Evolutionary conservation across 2,113 vertebrate genomes (phyloP), one percentile per base, ranked within the genome.

Genomic region (Amphilophus citrinellus): DNA sequence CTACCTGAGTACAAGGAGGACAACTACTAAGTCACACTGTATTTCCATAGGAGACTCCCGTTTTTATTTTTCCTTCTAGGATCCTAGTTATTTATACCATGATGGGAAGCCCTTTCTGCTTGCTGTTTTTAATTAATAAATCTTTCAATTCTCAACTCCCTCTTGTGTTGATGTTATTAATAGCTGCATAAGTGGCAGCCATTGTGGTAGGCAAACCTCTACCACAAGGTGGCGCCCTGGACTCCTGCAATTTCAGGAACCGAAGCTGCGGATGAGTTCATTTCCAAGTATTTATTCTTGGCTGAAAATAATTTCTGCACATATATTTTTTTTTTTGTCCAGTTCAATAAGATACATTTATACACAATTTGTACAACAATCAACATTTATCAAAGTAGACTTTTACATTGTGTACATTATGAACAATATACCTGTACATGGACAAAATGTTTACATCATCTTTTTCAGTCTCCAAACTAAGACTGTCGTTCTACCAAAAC

Each of bases 321-420:
- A 35, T 24, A 2, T 24, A 2, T 42, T 89, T 89, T 60, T 75
- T 61, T 68, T 50, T 44, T 71, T 50, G 84, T 87, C 77, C 20
- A 83, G 35, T 89, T 92, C 75, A 91, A 86, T 94, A 92, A 30
- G 83, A 89, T 92, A 91, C 63, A 93, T 93, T 92, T 93, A 80
- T 93, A 93, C 90, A 94, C 42, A 58, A 80, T 93, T 92, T 94
- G 77, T 93, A 93, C 92, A 94, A 83, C 86, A 87, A 89, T 77
- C 66, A 89, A 83, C 87, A 85, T 87, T 89, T 71, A 87, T 87
- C 85, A 87, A 92, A 93, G 88, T 81, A 80, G 60, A 85, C 88
- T 83, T 89, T 93, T 90, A 92, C 86, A 94, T 15, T 91, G 90
- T 95, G 83, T 94, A 93, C 90, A 93, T 84, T 87, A 88, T 89